These are phyloP conservation scores for Liodrosophila aerea DNA, from an alignment of 2,888 invertebrate species.

Conservation along the genomic window DNA sequence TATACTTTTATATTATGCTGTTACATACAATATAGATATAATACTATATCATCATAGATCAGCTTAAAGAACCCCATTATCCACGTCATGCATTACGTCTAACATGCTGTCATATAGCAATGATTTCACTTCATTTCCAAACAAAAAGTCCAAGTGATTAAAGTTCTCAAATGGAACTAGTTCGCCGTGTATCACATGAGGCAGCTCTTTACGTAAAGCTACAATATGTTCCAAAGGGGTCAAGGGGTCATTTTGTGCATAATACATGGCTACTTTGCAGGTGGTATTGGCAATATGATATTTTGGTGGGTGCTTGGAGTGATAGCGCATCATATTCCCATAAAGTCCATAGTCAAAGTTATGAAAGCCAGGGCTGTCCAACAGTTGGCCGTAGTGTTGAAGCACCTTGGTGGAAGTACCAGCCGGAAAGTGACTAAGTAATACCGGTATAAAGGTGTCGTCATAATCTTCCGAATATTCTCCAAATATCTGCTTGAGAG, in stretches of 20 bases:
- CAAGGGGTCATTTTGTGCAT: slow-evolving; percentile 86
- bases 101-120: no score
- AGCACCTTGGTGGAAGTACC: slow-evolving; percentile 88
- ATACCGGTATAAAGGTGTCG: slow-evolving; percentile 86
- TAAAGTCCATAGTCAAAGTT: slow-evolving; percentile 84
- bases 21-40: no score
- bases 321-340: slow-evolving; percentile 84
- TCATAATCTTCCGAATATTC: slow-evolving; percentile 84
- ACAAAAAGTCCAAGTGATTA: slow-evolving; percentile 88
- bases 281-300: slow-evolving; percentile 85
- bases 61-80: no score
- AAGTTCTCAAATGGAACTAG: slow-evolving; percentile 83
- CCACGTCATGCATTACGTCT: no score
- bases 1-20: no score
- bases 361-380: slow-evolving; percentile 83
- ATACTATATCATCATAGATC: no score
- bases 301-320: slow-evolving; percentile 83
- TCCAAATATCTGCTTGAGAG: slow-evolving; percentile 80
- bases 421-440: slow-evolving; percentile 87
- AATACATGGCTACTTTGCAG: slow-evolving; percentile 86
- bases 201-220: slow-evolving; percentile 80
- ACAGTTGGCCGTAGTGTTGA: slow-evolving; percentile 88
- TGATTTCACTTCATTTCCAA: no score
- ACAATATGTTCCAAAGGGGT: slow-evolving; percentile 83
- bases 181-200: slow-evolving; percentile 82